Percentiles rank a stretch among this genome's conserved stretches.
Conservation (phyloP, 2,113 vertebrate genomes). For the Tympanuchus pallidicinctus region DNA sequence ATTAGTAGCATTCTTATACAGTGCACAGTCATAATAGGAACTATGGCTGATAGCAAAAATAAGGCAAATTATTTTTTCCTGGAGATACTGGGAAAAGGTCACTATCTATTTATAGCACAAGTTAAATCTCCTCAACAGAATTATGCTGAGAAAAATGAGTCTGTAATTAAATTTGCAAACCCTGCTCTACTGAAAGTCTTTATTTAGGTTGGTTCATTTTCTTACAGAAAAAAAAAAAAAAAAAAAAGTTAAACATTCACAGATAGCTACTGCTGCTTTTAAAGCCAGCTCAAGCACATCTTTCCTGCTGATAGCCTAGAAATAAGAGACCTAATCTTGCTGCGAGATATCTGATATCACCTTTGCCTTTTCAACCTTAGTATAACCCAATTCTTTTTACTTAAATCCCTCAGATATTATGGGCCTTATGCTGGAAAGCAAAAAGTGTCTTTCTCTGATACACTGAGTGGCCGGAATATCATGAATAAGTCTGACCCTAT, state of each 20-base stretch:
- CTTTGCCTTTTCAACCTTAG: neutral
- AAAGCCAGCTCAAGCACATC: neutral
- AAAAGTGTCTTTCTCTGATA: neutral
- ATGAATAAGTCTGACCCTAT: accelerated
- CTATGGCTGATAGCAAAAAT: neutral
- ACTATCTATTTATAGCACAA: neutral
- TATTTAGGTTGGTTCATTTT: neutral
- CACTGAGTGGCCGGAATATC: neutral
- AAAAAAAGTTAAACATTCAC: neutral
- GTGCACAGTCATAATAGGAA: neutral
- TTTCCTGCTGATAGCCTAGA: neutral
- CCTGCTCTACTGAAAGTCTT: neutral
- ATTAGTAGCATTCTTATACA: neutral
- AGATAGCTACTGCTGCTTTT: neutral
- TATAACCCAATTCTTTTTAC: neutral
- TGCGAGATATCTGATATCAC: neutral
- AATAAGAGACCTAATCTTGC: neutral
- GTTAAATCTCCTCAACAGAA: neutral
- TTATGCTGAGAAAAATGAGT: neutral
- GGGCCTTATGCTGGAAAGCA: neutral
- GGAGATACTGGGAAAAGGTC: neutral
- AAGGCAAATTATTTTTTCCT: neutral
- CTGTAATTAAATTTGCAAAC: neutral
- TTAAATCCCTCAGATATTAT: neutral
- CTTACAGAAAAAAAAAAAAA: neutral